Base-by-base conservation (phyloP, 2,113 vertebrate genomes). In the Colinus virginianus region DNA sequence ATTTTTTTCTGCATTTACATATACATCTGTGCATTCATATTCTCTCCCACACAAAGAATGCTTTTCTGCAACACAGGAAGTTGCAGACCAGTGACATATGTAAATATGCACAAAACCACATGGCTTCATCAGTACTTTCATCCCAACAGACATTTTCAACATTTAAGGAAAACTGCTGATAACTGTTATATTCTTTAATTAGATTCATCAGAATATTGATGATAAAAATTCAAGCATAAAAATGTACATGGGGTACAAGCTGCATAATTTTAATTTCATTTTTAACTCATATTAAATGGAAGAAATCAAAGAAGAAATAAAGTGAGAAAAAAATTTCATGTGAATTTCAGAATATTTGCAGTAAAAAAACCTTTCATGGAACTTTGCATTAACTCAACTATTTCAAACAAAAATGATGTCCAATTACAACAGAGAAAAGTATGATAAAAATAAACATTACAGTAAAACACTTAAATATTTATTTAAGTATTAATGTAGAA, bases 381-480 rank as follows among this genome's bases (percentile, higher is more conserved):
- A 77, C 17, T 77, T 76, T 18, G 21, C 34, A 80, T 85, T 87
- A 93, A 69, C 14, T 82, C 46, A 49, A 26, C 11, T 87, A 68
- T 56, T 88, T 93, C 61, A 84, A 74, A 86, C 14, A 91, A 94
- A 89, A 76, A 68, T 53, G 68, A 91, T 86, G 22, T 38, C 30
- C 34, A 89, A 11, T 78, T 88, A 79, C 45, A 82, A 85, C 15
- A 84, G 40, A 90, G 88, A 40, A 40, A 90, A 92, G 86, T 34
- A 87, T 5, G 0, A 67, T 91, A 88, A 85, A 88, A 85, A 79
- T 42, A 67, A 79, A 61, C 36, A 82, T 48, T 81, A 56, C 43
- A 72, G 20, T 69, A 69, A 78, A 93, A 38, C 18, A 51, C 45
- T 92, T 72, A 79, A 92, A 90, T 90, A 92, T 69, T 96, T 90